These are phyloP conservation scores for Casuarius casuarius DNA, from an alignment of 2,113 vertebrate species.

Conservation along the genomic window DNA sequence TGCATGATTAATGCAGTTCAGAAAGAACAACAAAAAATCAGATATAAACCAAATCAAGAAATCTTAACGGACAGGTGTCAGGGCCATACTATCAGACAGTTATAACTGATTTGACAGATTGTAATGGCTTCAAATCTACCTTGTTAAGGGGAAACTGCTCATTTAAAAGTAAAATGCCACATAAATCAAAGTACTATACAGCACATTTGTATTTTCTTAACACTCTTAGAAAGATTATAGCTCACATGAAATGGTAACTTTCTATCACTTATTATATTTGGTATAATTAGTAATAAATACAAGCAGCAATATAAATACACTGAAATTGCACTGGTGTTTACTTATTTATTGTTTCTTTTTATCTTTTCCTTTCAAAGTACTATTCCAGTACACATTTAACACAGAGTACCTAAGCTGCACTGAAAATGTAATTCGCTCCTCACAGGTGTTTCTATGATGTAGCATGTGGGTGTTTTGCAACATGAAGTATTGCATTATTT, in stretches of 20 bases:
- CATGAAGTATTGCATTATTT: not conserved
- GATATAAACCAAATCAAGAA: not conserved
- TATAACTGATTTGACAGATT: not conserved
- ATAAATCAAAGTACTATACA: not conserved
- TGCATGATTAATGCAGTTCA: not conserved
- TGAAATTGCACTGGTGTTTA: not conserved
- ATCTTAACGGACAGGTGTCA: not conserved
- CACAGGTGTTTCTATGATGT: not conserved
- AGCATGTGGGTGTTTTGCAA: not conserved
- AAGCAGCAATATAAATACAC: not conserved
- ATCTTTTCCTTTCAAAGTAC: not conserved
- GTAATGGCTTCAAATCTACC: slow-evolving; percentile 13
- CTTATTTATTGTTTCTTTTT: not conserved
- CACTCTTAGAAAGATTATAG: not conserved
- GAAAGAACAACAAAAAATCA: not conserved
- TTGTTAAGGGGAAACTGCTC: not conserved
- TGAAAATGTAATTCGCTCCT: not conserved
- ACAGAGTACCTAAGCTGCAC: not conserved
- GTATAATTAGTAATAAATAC: not conserved
- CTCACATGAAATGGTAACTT: not conserved
- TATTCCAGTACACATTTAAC: not conserved
- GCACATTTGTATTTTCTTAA: not conserved
- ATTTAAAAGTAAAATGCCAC: not conserved
- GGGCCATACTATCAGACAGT: not conserved
- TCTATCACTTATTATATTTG: not conserved